Evolutionary conservation across 1,140 invertebrate species (phyloP).

Genomic region (Lycorma delicatula): DNA sequence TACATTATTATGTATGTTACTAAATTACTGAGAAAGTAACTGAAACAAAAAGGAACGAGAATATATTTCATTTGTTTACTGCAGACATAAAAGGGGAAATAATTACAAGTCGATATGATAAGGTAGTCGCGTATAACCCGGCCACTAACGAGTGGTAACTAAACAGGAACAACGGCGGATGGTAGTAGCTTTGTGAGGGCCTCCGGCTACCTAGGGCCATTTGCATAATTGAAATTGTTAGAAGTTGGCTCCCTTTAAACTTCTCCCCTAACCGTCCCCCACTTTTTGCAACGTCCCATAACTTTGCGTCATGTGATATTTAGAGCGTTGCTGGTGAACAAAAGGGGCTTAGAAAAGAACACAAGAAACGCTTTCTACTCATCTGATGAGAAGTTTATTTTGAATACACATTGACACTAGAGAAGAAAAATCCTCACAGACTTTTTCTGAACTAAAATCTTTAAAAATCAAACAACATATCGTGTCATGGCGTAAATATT

Average conservation of each 20-base stretch:
- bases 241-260: slow-evolving; percentile 7
- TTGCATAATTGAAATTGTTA: slow-evolving; percentile 7
- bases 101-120: slow-evolving; percentile 7
- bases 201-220: slow-evolving; percentile 3
- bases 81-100: slow-evolving; percentile 5
- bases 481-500: too few relatives aligned
- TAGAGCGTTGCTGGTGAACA: not conserved
- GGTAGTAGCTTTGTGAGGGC: not conserved
- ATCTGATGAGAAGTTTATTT: too few relatives aligned
- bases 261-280: not conserved
- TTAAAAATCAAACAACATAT: too few relatives aligned
- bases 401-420: too few relatives aligned
- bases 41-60: not conserved
- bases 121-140: slow-evolving; percentile 1
- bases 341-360: not conserved
- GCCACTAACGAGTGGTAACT: slow-evolving; percentile 2
- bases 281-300: slow-evolving; percentile 3
- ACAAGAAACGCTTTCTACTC: not conserved
- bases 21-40: too few relatives aligned
- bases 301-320: slow-evolving; percentile 6
- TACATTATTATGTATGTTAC: too few relatives aligned
- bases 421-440: too few relatives aligned
- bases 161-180: not conserved
- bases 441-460: too few relatives aligned
- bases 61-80: slow-evolving; percentile 5